Evolutionary conservation across 2,888 invertebrate genomes (phyloP).

Genomic region (Acheta domesticus): DNA sequence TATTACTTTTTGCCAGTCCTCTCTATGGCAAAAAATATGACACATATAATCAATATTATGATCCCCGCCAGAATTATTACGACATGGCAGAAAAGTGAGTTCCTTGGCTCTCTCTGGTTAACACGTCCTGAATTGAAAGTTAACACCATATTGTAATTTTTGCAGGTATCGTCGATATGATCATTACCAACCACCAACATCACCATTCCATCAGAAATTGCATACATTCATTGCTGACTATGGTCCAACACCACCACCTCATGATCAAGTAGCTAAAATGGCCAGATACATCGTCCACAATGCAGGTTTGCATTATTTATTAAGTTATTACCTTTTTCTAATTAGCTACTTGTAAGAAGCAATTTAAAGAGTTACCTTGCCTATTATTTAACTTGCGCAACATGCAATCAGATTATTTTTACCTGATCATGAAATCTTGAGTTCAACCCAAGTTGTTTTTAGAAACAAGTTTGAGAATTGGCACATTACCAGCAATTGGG

Average conservation of each 20-base stretch:
- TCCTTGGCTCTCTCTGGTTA: no score
- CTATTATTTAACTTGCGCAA: no score
- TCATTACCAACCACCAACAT: background rate
- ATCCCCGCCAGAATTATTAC: background rate
- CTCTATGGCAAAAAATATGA: background rate
- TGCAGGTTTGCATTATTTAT: slow-evolving; percentile 51
- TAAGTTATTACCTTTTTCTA: slow-evolving; percentile 28
- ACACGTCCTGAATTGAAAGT: no score
- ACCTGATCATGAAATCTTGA: no score
- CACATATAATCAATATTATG: background rate
- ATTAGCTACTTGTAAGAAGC: no score
- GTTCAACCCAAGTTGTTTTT: no score
- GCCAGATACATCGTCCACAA: slow-evolving; percentile 70
- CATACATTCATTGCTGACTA: background rate
- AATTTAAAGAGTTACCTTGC: no score
- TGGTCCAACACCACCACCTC: slow-evolving; percentile 55
- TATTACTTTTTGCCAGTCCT: no score
- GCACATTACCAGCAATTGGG: no score
- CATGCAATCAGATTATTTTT: no score
- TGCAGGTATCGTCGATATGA: background rate
- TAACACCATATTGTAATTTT: no score
- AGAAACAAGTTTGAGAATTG: no score
- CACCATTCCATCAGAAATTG: background rate
- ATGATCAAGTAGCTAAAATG: slow-evolving; percentile 61
- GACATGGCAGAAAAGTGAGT: background rate